A percentile compares a stretch with the other conserved stretches of the same genome.
These are phyloP conservation scores for Aleiodes alternator DNA, from an alignment of 2,888 invertebrate species.

Conservation along the genomic window DNA sequence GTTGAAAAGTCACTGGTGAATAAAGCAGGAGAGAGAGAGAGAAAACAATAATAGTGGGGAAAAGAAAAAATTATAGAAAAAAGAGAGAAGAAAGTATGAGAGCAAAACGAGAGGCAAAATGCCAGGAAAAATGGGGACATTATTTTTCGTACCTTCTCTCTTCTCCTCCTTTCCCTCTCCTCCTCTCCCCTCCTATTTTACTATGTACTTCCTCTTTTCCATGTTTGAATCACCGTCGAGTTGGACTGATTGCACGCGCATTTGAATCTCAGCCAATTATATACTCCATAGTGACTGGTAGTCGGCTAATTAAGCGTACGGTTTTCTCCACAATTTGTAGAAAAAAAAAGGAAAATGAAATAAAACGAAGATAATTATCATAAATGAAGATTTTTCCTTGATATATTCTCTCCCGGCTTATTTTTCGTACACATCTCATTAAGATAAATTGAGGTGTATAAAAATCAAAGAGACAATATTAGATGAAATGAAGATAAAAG, in stretches of 20 bases:
- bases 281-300: slow-evolving; percentile 15
- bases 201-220: neutral
- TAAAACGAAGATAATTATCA: neutral
- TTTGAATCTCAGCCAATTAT: slow-evolving; percentile 31
- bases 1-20: slow-evolving; percentile 25
- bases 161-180: neutral
- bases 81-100: neutral
- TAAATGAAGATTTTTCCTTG: neutral
- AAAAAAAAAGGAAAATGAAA: slow-evolving; percentile 5
- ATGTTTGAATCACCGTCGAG: slow-evolving; percentile 30
- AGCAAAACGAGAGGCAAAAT: slow-evolving; percentile 5
- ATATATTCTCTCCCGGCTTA: neutral
- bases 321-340: neutral
- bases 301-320: slow-evolving; percentile 29
- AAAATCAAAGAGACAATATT: too few species aligned
- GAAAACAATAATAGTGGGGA: neutral
- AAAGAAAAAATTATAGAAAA: neutral
- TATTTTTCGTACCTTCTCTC: slow-evolving; percentile 1
- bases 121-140: slow-evolving; percentile 14
- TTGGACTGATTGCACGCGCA: slow-evolving; percentile 32
- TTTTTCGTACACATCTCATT: neutral
- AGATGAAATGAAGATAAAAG: too few species aligned
- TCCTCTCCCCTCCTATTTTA: neutral
- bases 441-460: neutral
- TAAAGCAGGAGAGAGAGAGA: neutral